Conservation (phyloP, 2,888 invertebrate genomes). For the Apamea crenata region DNA sequence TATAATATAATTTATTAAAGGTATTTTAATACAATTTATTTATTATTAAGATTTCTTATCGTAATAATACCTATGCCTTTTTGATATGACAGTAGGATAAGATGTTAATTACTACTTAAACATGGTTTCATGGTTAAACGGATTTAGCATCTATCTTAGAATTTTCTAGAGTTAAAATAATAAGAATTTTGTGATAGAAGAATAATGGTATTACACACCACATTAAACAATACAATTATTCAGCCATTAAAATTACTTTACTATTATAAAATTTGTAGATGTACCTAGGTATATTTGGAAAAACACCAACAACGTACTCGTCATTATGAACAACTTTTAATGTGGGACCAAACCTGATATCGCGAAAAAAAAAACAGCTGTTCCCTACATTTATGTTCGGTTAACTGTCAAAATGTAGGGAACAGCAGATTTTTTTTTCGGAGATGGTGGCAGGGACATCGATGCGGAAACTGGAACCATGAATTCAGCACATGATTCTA, state of each 20-base stretch:
- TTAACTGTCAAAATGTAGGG: too few species aligned
- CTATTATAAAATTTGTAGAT: neutral
- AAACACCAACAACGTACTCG: too few species aligned
- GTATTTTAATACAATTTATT: too few species aligned
- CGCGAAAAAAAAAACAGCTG: too few species aligned
- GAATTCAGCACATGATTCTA: neutral
- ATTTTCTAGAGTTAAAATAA: neutral
- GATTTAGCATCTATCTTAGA: neutral
- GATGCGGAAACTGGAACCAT: neutral
- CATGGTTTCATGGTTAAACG: neutral
- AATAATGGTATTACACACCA: too few species aligned
- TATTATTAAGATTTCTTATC: neutral
- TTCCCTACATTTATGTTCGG: too few species aligned
- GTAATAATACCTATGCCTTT: too few species aligned
- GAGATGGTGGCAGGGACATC: neutral
- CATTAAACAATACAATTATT: slow-evolving; percentile 10
- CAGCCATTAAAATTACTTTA: neutral
- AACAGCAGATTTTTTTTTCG: too few species aligned
- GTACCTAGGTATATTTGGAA: too few species aligned
- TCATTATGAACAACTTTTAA: too few species aligned
- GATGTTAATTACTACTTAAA: neutral
- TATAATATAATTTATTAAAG: neutral
- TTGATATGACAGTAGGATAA: neutral
- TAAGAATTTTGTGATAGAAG: neutral
- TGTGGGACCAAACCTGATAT: too few species aligned